These are phyloP conservation scores for Herpailurus yagouaroundi DNA, from an alignment of 2,113 vertebrate genomes.

Conservation along the genomic window DNA sequence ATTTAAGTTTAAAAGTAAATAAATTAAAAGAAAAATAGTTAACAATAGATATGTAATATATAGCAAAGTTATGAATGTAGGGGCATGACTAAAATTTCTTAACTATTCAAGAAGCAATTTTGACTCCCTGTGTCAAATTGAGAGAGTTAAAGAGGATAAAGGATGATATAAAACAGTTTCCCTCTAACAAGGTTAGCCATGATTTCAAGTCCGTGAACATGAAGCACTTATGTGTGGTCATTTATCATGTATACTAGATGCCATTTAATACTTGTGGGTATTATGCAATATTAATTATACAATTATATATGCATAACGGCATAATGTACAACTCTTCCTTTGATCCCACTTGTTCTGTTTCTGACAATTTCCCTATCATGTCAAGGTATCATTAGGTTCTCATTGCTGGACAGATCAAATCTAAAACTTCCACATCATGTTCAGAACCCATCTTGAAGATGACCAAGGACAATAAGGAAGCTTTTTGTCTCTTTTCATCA, in stretches of 20 bases:
- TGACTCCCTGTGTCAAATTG: background rate
- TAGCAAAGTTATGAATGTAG: background rate
- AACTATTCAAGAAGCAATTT: background rate
- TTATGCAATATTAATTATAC: background rate
- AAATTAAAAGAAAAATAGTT: background rate
- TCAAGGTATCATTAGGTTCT: constrained; percentile 14
- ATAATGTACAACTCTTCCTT: background rate
- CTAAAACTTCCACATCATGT: background rate
- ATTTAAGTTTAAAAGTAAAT: constrained; percentile 41
- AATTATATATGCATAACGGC: background rate
- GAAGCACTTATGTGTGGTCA: background rate
- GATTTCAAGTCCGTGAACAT: background rate
- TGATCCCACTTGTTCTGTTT: background rate
- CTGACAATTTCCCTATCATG: background rate
- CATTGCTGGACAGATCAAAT: background rate
- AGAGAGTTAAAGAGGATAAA: background rate
- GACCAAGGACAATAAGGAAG: background rate
- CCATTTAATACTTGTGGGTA: background rate
- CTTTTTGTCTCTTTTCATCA: background rate
- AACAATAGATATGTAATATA: background rate
- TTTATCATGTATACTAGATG: background rate
- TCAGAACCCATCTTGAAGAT: background rate
- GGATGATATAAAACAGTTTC: background rate
- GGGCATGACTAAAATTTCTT: background rate
- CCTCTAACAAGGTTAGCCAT: background rate